Evolutionary conservation across 2,113 vertebrate genomes (phyloP), one percentile per base, ranked within the genome.

Genomic region (Poeciliopsis prolifica): DNA sequence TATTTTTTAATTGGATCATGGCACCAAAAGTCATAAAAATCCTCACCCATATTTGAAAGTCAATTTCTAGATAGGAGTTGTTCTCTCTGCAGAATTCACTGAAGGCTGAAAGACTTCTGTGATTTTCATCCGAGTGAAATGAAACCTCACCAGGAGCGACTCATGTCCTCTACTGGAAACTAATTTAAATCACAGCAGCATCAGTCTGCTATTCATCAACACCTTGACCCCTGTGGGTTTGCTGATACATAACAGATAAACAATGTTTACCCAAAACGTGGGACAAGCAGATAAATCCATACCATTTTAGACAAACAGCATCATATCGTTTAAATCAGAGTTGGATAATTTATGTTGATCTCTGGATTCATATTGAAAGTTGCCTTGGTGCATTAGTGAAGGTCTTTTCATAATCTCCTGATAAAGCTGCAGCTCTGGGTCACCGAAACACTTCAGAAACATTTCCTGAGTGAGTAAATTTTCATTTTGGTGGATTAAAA

Each of bases 31-130:
- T 4, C 40, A 0, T 13, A 42, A 42, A 42, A 14, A 42, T 37
- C 40, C 4, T 14, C 40, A 42, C 14, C 14, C 13, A 13, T 42
- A 77, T 85, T 80, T 44, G 51, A 37, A 78, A 10, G 74, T 31
- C 67, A 73, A 51, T 31, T 26, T 61, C 74, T 42, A 80, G 75
- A 78, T 77, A 77, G 65, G 37, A 17, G 62, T 61, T 79, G 77
- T 77, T 75, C 75, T 44, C 70, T 15, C 74, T 62, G 67, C 44
- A 51, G 40, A 66, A 70, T 28, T n/a, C 35, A 33, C 68, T 24
- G 33, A 33, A 65, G 81, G 69, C n/a, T 24, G 19, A 61, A 70
- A 83, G 81, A 69, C 40, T 28, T 86, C 78, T 58, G 83, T 77
- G 77, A 48, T 82, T 82, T 78, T 61, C 66, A 79, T 62, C 37